Base-by-base conservation (phyloP, 2,797 vertebrate species). In the Sylvilagus floridanus region DNA sequence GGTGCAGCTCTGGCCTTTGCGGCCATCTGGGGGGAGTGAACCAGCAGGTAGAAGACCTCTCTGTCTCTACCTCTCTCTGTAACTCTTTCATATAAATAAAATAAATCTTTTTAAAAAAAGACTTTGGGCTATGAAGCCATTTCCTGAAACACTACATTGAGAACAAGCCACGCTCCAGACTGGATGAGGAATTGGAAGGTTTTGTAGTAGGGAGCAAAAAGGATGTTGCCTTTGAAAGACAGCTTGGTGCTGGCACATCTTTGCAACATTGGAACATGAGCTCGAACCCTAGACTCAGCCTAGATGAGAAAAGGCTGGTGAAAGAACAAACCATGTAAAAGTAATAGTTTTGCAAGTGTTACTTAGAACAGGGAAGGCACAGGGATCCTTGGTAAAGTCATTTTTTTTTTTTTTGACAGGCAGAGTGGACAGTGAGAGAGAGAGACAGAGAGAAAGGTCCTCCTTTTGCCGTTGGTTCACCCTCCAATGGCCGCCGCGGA, bases 271-370 rank as follows among this genome's bases (percentile, higher is more conserved):
- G 30, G 86, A 84, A 90, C 85, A 88, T 12, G 35, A 91, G 24
- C 47, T 82, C 35, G 54, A 76, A 22, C 62, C 42, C 72, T 78
- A 79, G 47, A 78, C 47, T 79, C 65, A 79, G 57, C 60, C 52
- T 63, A 63, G 32, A 94, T 77, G 62, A 62, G 57, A 54, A 92
- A 91, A 90, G 78, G 28, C 54, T 57, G 47, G 66, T 30, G 47
- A 65, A 86, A 88, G 32, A 87, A 87, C 8, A 90, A 88, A 57
- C 68, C 13, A 26, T 32, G 50, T 79, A 57, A 90, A 95, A 84
- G 37, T 65, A 79, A 32, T 42, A 47, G 50, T 71, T 81, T n/a
- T 72, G 68, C 17, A 95, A 60, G 77, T 84, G 57, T 72, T 66
- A 42, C 24, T 85, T 66, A 16, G 13, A 83, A 72, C 1, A 60